Evolutionary conservation across 2,888 invertebrate species (phyloP).

Genomic region (Meganola albula): DNA sequence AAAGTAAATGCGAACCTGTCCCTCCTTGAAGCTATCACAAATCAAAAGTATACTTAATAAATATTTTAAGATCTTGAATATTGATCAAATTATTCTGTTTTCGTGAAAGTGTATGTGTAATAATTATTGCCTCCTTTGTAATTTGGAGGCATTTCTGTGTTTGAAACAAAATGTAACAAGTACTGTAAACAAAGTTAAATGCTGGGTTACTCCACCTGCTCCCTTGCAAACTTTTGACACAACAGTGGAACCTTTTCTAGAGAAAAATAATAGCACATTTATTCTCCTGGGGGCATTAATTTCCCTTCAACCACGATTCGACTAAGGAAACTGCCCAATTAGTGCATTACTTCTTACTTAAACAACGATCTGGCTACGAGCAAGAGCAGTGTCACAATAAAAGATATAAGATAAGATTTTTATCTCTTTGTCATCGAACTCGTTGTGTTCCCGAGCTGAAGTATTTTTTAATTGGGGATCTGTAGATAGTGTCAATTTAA

Average conservation of each 20-base stretch:
- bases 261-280: conserved; percentile 66
- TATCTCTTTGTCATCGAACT: background rate
- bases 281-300: conserved; percentile 65
- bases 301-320: conserved; percentile 61
- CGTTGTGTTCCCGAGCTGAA: too few relatives aligned
- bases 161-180: conserved; percentile 27
- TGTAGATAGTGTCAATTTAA: too few relatives aligned
- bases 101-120: conserved; percentile 8
- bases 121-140: conserved; percentile 12
- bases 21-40: conserved; percentile 36
- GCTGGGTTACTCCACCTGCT: conserved; percentile 60
- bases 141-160: conserved; percentile 13
- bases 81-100: conserved; percentile 16
- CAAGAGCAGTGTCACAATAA: conserved; percentile 27
- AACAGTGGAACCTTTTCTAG: conserved; percentile 53
- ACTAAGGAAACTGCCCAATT: conserved; percentile 59
- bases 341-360: conserved; percentile 60
- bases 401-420: conserved; percentile 7
- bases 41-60: conserved; percentile 38
- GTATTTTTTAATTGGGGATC: too few relatives aligned
- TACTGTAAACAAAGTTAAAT: conserved; percentile 26
- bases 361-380: conserved; percentile 30
- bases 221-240: conserved; percentile 61
- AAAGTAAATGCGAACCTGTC: conserved; percentile 59
- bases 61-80: conserved; percentile 35